phyloP scores from a whole-genome alignment of 2,888 invertebrate species.

The Cryptocephalus moraei region DNA sequence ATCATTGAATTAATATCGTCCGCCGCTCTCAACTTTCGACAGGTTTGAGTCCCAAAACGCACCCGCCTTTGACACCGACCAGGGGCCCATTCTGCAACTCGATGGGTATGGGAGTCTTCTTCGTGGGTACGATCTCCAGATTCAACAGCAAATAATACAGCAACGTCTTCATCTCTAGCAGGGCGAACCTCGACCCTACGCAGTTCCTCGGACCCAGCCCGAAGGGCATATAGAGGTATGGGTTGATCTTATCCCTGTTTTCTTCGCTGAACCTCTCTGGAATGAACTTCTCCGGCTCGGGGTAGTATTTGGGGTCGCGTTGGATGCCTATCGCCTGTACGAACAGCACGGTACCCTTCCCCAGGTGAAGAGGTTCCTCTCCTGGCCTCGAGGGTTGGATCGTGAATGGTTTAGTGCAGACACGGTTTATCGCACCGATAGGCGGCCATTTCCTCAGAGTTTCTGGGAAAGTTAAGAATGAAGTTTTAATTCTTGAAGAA shows the following conservation, averaged over 20 bases:
- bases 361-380: conserved; percentile 26
- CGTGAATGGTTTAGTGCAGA: conserved; percentile 45
- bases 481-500: too few relatives aligned
- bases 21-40: too few relatives aligned
- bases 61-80: too few relatives aligned
- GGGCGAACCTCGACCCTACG: neutral
- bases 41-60: too few relatives aligned
- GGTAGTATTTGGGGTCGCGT: conserved; percentile 45
- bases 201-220: neutral
- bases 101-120: neutral
- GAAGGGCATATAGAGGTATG: neutral
- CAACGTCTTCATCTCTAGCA: neutral
- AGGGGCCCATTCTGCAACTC: neutral
- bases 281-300: conserved; percentile 43
- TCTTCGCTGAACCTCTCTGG: conserved; percentile 43
- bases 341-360: conserved; percentile 40
- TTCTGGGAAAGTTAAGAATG: conserved; percentile 30
- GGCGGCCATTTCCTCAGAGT: conserved; percentile 49
- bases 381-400: conserved; percentile 40
- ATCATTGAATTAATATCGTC: too few relatives aligned
- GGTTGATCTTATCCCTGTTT: neutral
- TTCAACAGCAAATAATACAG: neutral
- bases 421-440: conserved; percentile 42
- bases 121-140: neutral
- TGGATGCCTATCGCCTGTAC: conserved; percentile 44